phyloP scores from a whole-genome alignment of 1,140 invertebrate species.

The Condylostylus longicornis region DNA sequence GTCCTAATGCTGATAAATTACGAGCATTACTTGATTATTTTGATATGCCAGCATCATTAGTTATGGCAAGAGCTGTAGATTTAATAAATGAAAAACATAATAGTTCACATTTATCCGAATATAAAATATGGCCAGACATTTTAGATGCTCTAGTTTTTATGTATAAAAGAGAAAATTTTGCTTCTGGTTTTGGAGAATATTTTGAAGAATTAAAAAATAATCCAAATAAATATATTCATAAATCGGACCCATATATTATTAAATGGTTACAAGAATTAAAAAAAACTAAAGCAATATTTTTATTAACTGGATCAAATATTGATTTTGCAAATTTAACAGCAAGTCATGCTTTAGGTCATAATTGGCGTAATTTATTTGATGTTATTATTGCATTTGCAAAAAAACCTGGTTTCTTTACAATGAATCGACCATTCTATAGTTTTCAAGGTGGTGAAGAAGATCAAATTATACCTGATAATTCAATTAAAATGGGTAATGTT shows the following conservation, averaged over 20 bases:
- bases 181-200: slow-evolving; percentile 39
- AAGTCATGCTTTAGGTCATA: slow-evolving; percentile 44
- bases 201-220: slow-evolving; percentile 45
- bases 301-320: slow-evolving; percentile 63
- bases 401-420: slow-evolving; percentile 63
- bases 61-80: slow-evolving; percentile 58
- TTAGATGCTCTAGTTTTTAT: slow-evolving; percentile 44
- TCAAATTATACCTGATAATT: slow-evolving; percentile 2
- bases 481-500: slow-evolving; percentile 19
- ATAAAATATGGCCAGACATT: slow-evolving; percentile 52
- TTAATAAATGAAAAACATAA: slow-evolving; percentile 43
- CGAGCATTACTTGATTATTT: slow-evolving; percentile 61
- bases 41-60: slow-evolving; percentile 50
- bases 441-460: slow-evolving; percentile 32
- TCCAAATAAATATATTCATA: slow-evolving; percentile 47
- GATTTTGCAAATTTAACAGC: slow-evolving; percentile 56
- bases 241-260: slow-evolving; percentile 41
- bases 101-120: slow-evolving; percentile 29
- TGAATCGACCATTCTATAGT: slow-evolving; percentile 39
- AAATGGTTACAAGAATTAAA: slow-evolving; percentile 43
- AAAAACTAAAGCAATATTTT: slow-evolving; percentile 43
- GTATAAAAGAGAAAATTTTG: slow-evolving; percentile 47
- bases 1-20: slow-evolving; percentile 41
- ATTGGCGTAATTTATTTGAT: slow-evolving; percentile 62
- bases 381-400: slow-evolving; percentile 52